These are phyloP conservation scores for Philypnodon macrostomus DNA, from an alignment of 2,797 vertebrate species.

Conservation along the genomic window DNA sequence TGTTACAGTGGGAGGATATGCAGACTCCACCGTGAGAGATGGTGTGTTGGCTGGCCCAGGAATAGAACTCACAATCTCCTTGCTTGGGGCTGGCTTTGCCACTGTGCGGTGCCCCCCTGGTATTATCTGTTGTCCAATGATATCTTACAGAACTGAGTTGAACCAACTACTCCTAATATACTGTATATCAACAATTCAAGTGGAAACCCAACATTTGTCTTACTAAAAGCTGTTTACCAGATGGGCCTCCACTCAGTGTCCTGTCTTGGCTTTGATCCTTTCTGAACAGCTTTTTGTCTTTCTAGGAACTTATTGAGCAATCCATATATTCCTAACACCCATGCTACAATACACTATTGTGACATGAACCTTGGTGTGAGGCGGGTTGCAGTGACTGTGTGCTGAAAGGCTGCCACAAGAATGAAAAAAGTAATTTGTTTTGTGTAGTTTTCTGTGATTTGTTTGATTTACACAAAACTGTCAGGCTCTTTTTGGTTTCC, in stretches of 20 bases:
- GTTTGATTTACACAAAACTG: conserved; percentile 5
- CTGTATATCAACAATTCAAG: not conserved
- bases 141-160: too few species aligned
- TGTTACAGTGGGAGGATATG: too few species aligned
- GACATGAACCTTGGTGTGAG: conserved; percentile 27
- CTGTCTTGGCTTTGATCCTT: not conserved
- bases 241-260: not conserved
- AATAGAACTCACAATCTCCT: too few species aligned
- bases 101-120: too few species aligned
- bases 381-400: conserved; percentile 16
- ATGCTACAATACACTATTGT: conserved; percentile 43
- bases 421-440: conserved; percentile 29
- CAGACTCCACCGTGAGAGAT: too few species aligned
- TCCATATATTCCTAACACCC: conserved; percentile 7
- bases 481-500: conserved; percentile 9
- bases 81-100: too few species aligned
- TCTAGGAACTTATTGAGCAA: conserved; percentile 26
- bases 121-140: too few species aligned
- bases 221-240: not conserved
- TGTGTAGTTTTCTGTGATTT: conserved; percentile 15
- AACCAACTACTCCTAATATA: too few species aligned
- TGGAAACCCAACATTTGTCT: not conserved
- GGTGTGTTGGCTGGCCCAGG: too few species aligned
- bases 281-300: conserved; percentile 13
- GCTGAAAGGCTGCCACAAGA: conserved; percentile 24